Conservation (phyloP, 2,888 invertebrate species). For the Conus canariensis region DNA sequence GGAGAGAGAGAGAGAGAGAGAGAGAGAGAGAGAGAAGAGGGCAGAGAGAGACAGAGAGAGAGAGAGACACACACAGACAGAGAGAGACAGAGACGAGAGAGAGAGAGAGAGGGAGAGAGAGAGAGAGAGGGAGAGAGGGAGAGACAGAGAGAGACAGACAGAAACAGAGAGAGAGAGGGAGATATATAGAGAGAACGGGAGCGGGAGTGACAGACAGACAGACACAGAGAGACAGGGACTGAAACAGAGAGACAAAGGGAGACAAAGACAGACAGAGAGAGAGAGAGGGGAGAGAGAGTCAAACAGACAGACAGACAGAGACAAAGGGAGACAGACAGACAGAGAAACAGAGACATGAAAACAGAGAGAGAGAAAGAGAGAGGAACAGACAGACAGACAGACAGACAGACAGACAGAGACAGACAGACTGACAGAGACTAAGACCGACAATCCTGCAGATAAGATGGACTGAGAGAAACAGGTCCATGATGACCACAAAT, state of each 20-base stretch:
- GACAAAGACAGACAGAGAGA: not conserved
- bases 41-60: too few species aligned
- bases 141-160: not conserved
- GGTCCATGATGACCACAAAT: not conserved
- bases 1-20: too few species aligned
- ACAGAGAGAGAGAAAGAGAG: not conserved
- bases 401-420: conserved; percentile 6
- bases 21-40: too few species aligned
- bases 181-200: not conserved
- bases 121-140: not conserved
- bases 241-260: not conserved
- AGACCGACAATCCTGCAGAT: not conserved
- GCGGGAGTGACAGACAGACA: conserved; percentile 28
- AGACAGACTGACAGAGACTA: not conserved
- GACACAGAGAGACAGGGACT: not conserved
- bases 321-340: conserved; percentile 14
- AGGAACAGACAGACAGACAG: not conserved
- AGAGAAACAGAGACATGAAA: not conserved
- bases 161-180: too few species aligned
- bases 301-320: not conserved
- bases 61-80: too few species aligned
- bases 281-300: not conserved
- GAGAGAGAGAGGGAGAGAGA: not conserved
- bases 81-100: too few species aligned
- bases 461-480: not conserved